A percentile compares a stretch with the other conserved stretches of the same genome.
phyloP scores from a whole-genome alignment of 2,113 vertebrate genomes.

The Prochilodus magdalenae region DNA sequence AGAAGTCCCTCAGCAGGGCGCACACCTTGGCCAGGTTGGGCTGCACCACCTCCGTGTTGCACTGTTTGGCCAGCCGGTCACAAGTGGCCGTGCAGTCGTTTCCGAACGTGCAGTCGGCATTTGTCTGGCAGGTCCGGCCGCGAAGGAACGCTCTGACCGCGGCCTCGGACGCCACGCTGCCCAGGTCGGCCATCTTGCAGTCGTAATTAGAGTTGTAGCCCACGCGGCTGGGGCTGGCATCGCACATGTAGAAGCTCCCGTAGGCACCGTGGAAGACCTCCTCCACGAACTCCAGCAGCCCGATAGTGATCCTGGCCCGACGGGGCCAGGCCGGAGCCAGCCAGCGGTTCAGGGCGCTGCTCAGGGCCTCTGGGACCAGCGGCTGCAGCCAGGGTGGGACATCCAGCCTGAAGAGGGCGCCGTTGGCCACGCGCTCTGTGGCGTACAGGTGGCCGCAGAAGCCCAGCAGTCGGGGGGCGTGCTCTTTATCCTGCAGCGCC shows the following conservation, averaged over 20 bases:
- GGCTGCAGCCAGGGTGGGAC: conserved; percentile 82
- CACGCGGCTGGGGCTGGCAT: conserved; percentile 83
- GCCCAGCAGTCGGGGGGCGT: conserved; percentile 88
- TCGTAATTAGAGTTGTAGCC: conserved; percentile 90
- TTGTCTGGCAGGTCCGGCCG: conserved; percentile 88
- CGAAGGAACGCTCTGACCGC: conserved; percentile 84
- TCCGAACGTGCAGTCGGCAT: conserved; percentile 91
- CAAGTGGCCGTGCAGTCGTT: conserved; percentile 89
- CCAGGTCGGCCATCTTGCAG: conserved; percentile 93
- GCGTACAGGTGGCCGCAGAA: conserved; percentile 93
- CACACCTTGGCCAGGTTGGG: conserved; percentile 97
- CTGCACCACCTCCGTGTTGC: conserved; percentile 89
- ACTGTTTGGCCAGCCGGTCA: conserved; percentile 90
- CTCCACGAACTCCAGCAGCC: conserved; percentile 94
- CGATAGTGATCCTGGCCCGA: conserved; percentile 90
- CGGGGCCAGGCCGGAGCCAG: conserved; percentile 91
- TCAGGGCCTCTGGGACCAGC: conserved; percentile 81
- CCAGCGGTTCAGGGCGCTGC: conserved; percentile 87
- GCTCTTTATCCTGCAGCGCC: conserved; percentile 89
- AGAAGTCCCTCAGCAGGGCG: conserved; percentile 85
- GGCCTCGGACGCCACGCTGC: conserved; percentile 86
- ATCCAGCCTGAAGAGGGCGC: conserved; percentile 82
- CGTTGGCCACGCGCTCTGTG: conserved; percentile 84
- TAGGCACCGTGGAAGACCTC: conserved; percentile 95
- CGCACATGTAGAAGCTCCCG: conserved; percentile 93